phyloP scores from a whole-genome alignment of 2,888 invertebrate genomes.

The Exephanes ischioxanthus region DNA sequence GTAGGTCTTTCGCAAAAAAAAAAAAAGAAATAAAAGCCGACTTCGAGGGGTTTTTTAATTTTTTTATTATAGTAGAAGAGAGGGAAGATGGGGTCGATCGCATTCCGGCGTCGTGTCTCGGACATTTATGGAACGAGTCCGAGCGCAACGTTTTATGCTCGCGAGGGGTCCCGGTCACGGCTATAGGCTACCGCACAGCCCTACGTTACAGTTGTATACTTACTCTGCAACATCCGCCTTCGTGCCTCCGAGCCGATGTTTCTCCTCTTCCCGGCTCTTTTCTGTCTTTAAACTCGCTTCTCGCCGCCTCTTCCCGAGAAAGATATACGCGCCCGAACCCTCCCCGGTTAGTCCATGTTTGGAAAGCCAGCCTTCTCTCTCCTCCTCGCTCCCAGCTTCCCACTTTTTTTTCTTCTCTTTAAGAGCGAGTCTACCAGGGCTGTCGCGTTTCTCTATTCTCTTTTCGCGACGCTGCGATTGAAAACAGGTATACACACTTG shows the following conservation, averaged over 20 bases:
- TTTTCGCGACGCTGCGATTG: constrained; percentile 19
- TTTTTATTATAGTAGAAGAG: constrained; percentile 29
- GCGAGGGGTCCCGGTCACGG: constrained; percentile 38
- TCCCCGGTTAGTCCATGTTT: constrained; percentile 46
- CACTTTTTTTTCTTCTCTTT: constrained; percentile 12
- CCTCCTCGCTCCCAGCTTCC: background rate
- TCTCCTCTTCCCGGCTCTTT: constrained; percentile 44
- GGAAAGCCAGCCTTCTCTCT: constrained; percentile 9
- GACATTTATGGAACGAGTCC: constrained; percentile 63
- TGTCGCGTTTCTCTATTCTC: constrained; percentile 6
- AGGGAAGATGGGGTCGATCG: constrained; percentile 53
- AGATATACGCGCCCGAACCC: constrained; percentile 38
- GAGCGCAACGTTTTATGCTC: constrained; percentile 57
- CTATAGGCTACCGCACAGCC: constrained; percentile 32
- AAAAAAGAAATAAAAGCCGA: constrained; percentile 31
- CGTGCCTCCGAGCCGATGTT: constrained; percentile 18
- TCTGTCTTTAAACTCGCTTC: constrained; percentile 21
- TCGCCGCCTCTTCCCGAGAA: constrained; percentile 39
- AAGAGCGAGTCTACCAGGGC: constrained; percentile 8
- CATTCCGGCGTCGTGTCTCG: constrained; percentile 64
- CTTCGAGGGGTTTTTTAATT: constrained; percentile 5
- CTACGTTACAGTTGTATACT: constrained; percentile 7
- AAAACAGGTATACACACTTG: constrained; percentile 27
- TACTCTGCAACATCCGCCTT: background rate
- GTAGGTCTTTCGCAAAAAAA: constrained; percentile 13